Evolutionary conservation across 2,888 invertebrate species (phyloP), one percentile per base, ranked within the genome.

Genomic region (Volucella zonaria): DNA sequence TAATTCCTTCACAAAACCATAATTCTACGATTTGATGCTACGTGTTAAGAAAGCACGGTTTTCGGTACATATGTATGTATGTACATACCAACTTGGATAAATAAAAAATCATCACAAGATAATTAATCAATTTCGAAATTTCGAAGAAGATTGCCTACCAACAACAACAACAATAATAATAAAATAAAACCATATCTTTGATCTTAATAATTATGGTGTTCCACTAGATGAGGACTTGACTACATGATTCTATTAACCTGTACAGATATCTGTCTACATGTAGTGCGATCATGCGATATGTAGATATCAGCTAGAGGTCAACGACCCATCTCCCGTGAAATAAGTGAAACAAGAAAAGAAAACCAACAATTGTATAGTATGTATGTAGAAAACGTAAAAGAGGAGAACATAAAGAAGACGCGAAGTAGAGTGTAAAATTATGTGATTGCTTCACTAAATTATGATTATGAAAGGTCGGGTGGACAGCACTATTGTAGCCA

Each of bases 381-480:
- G n/a, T n/a, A 31, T 80, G 85, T 80, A 68, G 85, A 80, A 83
- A 82, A 61, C 62, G 31, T 56, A 49, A 56, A 71, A 79, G 31
- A 31, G 31, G 31, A 31, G 31, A 31, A 31, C 31, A 31, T 31
- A 31, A 31, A 31, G 73, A 81, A 76, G 80, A 85, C 81, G 52
- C 85, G 67, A 87, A 87, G 86, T 83, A 87, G 87, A 87, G 86
- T 87, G 83, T 83, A 76, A 87, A 87, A 87, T 86, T 77, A 79
- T 86, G 76, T 83, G 81, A 87, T 86, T 85, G 82, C 83, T 77
- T 73, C 68, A 85, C 79, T 73, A 76, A 87, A 85, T 81, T 78
- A 81, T 81, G 82, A 86, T 85, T 85, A 79, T 82, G 83, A 87
- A 86, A 83, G 82, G 64, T 71, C 75, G 76, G 79, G 51, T 71